A percentile compares a stretch with the other conserved stretches of the same genome.
These are phyloP conservation scores for Stegophylla sp. DNA, from an alignment of 2,888 invertebrate species.

Conservation along the genomic window DNA sequence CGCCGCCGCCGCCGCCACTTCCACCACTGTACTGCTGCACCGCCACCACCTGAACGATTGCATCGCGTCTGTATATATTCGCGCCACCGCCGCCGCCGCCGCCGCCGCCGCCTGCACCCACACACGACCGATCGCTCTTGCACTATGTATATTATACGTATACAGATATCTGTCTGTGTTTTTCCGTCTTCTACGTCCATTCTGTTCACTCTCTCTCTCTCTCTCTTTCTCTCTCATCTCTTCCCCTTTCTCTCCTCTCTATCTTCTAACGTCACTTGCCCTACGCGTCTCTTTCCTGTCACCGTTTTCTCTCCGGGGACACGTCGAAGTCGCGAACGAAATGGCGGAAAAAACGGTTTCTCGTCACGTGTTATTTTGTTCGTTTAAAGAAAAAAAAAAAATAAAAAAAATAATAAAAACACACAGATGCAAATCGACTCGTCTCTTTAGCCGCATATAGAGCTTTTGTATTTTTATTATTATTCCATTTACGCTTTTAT, in stretches of 20 bases:
- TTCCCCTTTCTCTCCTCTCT: no score
- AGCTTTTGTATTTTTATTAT: no score
- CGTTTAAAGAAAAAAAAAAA: slow-evolving; percentile 36
- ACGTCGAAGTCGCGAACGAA: slow-evolving; percentile 12
- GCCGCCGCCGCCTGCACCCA: no score
- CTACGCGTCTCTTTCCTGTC: not conserved
- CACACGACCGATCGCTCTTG: not conserved
- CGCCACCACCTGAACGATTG: slow-evolving; percentile 34
- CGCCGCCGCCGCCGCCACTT: slow-evolving; percentile 5
- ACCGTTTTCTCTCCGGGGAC: slow-evolving; percentile 6
- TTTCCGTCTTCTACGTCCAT: not conserved
- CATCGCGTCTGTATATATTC: not conserved
- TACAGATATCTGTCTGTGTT: not conserved
- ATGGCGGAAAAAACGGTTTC: slow-evolving; percentile 46
- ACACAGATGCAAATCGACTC: slow-evolving; percentile 31
- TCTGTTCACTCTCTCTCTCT: no score
- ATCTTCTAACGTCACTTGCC: no score
- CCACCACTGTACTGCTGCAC: not conserved
- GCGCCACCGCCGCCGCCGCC: not conserved
- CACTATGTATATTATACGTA: not conserved
- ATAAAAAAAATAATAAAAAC: not conserved
- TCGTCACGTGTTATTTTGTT: slow-evolving; percentile 23
- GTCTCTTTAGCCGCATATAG: not conserved
- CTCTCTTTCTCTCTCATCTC: not conserved
- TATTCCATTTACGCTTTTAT: not conserved